Evolutionary conservation across 2,888 invertebrate genomes (phyloP).

Genomic region (Diarsia brunnea): DNA sequence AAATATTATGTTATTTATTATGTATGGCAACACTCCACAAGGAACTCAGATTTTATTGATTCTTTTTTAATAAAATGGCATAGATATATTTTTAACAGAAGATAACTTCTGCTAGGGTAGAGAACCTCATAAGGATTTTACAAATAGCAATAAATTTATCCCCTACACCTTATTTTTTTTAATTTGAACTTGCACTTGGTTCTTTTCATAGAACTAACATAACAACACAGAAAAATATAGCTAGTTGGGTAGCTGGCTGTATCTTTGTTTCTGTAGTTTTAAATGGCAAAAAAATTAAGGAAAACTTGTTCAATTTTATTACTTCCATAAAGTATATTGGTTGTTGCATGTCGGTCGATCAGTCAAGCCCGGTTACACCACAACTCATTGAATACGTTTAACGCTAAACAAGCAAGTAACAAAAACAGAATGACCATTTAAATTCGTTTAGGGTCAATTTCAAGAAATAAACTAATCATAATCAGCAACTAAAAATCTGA

Average conservation of each 20-base stretch:
- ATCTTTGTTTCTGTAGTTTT: background rate
- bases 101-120: too few species aligned
- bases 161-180: background rate
- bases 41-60: conserved; percentile 1
- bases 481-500: too few species aligned
- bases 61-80: background rate
- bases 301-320: background rate
- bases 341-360: background rate
- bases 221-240: background rate
- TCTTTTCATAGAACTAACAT: too few species aligned
- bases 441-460: background rate
- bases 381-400: background rate
- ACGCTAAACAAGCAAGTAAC: background rate
- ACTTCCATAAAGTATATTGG: background rate
- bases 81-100: background rate
- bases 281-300: background rate
- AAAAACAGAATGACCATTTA: background rate
- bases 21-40: conserved; percentile 42
- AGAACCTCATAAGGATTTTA: background rate
- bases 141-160: background rate
- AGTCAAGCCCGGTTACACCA: background rate
- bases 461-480: too few species aligned
- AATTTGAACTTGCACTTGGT: too few species aligned
- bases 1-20: conserved; percentile 17
- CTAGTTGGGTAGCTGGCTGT: background rate